Conservation (phyloP, 2,888 invertebrate species). For the Cremastinae sp. region DNA sequence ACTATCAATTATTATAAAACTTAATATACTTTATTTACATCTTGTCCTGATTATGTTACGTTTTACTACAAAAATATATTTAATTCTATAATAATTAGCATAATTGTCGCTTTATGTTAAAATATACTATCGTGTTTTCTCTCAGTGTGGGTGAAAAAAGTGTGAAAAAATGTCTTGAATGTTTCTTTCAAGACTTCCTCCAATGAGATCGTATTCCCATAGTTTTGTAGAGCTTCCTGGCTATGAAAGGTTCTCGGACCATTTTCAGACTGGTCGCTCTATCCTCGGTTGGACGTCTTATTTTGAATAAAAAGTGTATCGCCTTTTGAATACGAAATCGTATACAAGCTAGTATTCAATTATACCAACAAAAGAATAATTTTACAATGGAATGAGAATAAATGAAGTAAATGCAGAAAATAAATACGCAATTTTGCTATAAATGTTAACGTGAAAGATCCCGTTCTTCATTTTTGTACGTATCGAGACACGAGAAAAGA, state of each 20-base stretch:
- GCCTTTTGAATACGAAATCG: conserved; percentile 4
- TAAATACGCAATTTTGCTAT: too few species aligned
- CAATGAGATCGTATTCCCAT: conserved; percentile 41
- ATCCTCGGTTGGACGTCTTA: conserved; percentile 15
- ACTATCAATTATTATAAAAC: too few species aligned
- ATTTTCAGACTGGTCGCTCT: conserved; percentile 32
- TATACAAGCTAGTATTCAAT: background rate
- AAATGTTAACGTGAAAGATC: too few species aligned
- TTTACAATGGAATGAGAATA: background rate
- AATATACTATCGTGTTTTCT: too few species aligned
- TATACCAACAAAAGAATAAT: background rate
- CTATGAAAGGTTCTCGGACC: conserved; percentile 12
- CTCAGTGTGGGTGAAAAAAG: too few species aligned
- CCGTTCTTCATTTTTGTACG: background rate
- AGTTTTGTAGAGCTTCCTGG: conserved; percentile 27
- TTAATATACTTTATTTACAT: too few species aligned
- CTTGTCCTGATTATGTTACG: too few species aligned
- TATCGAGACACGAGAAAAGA: background rate
- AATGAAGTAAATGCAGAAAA: background rate
- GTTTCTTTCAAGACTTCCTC: conserved; percentile 34
- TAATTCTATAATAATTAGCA: background rate
- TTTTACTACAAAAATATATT: too few species aligned
- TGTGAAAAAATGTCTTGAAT: too few species aligned
- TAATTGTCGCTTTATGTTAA: too few species aligned
- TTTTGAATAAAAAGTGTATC: background rate